Evolutionary conservation across 92 coral and sea anemone genomes (phyloP).

Genomic region (Heteractis magnifica): DNA sequence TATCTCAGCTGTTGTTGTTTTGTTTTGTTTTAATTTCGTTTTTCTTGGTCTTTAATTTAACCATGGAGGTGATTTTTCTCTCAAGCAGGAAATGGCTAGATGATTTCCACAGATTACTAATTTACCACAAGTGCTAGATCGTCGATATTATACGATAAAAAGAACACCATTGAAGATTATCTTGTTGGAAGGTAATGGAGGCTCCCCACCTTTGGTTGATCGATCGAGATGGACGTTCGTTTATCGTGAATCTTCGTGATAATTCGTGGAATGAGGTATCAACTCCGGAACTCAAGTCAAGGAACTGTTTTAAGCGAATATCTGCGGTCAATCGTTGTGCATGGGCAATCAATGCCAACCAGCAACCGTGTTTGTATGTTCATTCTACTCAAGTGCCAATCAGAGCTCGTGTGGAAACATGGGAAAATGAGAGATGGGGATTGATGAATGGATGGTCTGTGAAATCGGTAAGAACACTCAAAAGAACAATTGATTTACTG

Average conservation of each 20-base stretch:
- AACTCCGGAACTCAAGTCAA: conserved; percentile 77
- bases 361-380: conserved; percentile 81
- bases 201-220: conserved; percentile 68
- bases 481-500: background rate
- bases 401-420: conserved; percentile 74
- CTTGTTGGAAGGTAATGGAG: conserved; percentile 37
- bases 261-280: conserved; percentile 77
- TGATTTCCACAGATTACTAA: background rate
- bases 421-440: conserved; percentile 95
- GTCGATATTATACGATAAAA: background rate
- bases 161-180: no score
- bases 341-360: conserved; percentile 96
- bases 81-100: background rate
- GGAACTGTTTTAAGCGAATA: conserved; percentile 89
- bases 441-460: conserved; percentile 73
- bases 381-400: conserved; percentile 79
- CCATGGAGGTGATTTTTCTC: background rate
- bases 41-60: background rate
- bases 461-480: conserved; percentile 68
- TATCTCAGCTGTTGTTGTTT: background rate
- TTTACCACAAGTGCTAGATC: background rate
- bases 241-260: conserved; percentile 68
- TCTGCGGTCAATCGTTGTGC: conserved; percentile 89
- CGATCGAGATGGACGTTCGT: conserved; percentile 82
- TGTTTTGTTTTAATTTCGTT: background rate